Base-by-base conservation (phyloP, 2,888 invertebrate species). In the Tetanocera ferruginea region DNA sequence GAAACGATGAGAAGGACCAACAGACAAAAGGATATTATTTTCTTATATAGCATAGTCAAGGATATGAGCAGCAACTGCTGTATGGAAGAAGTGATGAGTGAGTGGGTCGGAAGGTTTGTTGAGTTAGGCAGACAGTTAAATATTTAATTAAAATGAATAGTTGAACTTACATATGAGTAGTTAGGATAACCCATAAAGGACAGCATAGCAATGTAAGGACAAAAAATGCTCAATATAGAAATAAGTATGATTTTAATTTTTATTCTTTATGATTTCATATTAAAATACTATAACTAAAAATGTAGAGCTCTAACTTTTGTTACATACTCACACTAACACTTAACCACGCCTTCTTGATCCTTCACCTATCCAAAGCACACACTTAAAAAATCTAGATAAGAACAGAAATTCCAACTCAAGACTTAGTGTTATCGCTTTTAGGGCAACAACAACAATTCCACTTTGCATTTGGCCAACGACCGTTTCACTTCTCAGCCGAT, bases 381-480 rank as follows among this genome's bases (percentile, higher is more conserved):
- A 37, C 37, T 19, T 67, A 37, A 37, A 64, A 64, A 66, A 37
- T 70, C 80, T 83, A 86, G 85, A 85, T 86, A 87, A 90, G 90
- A 86, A 86, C 89, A 89, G 90, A 88, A 88, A 85, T 88, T 89
- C 89, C 87, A 89, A 89, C 87, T 89, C 85, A 89, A 86, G 88
- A 93, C 90, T 85, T 93, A 96, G 95, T 96, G 94, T 92, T 96
- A 91, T 95, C 95, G 91, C 94, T 96, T 93, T 92, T 95, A 97
- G 97, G 97, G 92, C 96, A 96, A 91, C 97, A 97, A 91, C 97
- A 97, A 91, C 97, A 97, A 92, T 97, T 97, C 91, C 96, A 97
- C 91, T 96, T 97, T 91, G 96, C 96, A 86, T 95, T 95, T 84
- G 95, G 96, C 60, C 96, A 96, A 90, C 92, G 96, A 81, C 96